These are phyloP conservation scores for Linnaemya vulpina DNA, from an alignment of 2,888 invertebrate genomes.

Conservation along the genomic window DNA sequence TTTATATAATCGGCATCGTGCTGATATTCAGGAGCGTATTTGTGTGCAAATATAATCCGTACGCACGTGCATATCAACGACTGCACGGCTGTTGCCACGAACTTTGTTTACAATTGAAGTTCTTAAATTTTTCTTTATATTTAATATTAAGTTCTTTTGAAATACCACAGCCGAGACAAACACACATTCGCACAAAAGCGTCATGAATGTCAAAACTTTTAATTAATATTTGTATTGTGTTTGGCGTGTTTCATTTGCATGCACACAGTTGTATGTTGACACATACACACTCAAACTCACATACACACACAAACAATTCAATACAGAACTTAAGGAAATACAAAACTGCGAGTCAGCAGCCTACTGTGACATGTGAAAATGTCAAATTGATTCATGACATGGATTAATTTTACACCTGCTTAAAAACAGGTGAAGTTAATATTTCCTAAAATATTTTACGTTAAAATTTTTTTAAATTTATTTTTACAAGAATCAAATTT, in stretches of 20 bases:
- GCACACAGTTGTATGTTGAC: not conserved
- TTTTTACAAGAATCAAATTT: too few species aligned
- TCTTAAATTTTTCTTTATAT: not conserved
- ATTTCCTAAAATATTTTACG: too few species aligned
- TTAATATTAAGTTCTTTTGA: not conserved
- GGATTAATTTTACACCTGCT: too few species aligned
- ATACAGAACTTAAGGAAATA: not conserved
- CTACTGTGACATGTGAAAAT: not conserved
- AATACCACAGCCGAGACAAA: not conserved
- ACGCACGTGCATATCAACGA: too few species aligned
- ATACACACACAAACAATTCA: not conserved
- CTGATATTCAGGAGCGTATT: too few species aligned
- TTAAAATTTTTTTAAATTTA: too few species aligned
- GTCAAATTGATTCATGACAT: not conserved
- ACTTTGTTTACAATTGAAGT: not conserved
- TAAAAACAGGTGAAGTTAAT: too few species aligned
- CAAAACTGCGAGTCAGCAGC: not conserved
- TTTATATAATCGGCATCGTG: too few species aligned
- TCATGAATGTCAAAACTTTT: not conserved
- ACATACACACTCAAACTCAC: too few species aligned
- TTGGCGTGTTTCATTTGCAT: not conserved
- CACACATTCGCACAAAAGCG: not conserved
- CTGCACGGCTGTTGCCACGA: too few species aligned
- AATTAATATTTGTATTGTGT: constrained; percentile 1
- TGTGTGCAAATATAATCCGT: too few species aligned